Evolutionary conservation across 2,797 vertebrate genomes (phyloP).

Genomic region (Spinibarbus caldwelli): DNA sequence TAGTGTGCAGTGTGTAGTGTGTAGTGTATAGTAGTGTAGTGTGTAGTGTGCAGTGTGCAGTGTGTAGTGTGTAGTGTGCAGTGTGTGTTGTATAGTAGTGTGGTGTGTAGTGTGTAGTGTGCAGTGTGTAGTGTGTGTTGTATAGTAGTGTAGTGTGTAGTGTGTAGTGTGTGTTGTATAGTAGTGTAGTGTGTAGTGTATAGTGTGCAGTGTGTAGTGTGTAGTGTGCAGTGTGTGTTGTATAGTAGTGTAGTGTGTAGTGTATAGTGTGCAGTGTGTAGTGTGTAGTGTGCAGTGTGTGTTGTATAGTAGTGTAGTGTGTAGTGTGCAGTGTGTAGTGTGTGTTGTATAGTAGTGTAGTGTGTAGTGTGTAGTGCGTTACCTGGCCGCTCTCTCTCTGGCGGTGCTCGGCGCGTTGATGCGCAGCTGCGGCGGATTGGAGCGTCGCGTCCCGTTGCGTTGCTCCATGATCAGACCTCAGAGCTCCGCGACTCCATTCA

Average conservation of each 20-base stretch:
- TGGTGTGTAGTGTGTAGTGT: not conserved
- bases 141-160: not conserved
- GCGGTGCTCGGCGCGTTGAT: constrained; percentile 51
- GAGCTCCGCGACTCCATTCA: not conserved
- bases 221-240: not conserved
- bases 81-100: not conserved
- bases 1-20: not conserved
- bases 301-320: not conserved
- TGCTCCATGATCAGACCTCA: constrained; percentile 59
- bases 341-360: no score
- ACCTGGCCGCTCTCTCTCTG: constrained; percentile 47
- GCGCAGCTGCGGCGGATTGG: constrained; percentile 45
- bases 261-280: not conserved
- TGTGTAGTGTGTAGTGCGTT: not conserved
- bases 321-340: not conserved
- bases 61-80: no score
- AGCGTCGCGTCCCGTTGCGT: constrained; percentile 35
- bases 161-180: not conserved
- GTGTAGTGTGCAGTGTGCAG: not conserved
- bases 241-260: not conserved
- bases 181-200: not conserved
- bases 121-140: not conserved
- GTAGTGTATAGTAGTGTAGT: no score
- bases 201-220: not conserved
- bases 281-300: not conserved